phyloP scores from a whole-genome alignment of 1,140 invertebrate species.

The Drosophila sechellia region DNA sequence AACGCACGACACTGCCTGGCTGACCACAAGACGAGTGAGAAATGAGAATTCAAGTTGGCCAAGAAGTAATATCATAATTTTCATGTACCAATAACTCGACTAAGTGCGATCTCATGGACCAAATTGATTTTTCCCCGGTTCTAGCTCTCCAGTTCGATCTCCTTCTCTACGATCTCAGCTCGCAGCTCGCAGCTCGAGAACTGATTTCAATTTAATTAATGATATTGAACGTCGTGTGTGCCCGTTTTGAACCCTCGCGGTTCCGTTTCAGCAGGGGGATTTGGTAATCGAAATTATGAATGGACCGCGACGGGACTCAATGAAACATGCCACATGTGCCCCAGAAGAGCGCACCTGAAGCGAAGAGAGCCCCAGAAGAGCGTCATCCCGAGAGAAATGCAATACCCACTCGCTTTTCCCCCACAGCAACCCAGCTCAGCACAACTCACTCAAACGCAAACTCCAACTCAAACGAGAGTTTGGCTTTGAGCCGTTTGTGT shows the following conservation, averaged over 20 bases:
- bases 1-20: constrained; percentile 67
- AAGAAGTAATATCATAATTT: constrained; percentile 75
- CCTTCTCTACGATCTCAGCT: not conserved
- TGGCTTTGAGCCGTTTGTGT: constrained; percentile 60
- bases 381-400: constrained; percentile 26
- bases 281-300: constrained; percentile 80
- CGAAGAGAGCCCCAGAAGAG: constrained; percentile 36
- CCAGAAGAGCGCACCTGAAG: constrained; percentile 22
- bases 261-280: constrained; percentile 47
- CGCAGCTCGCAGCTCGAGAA: constrained; percentile 23
- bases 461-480: constrained; percentile 16
- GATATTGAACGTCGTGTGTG: constrained; percentile 69
- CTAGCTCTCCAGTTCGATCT: constrained; percentile 26
- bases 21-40: constrained; percentile 54
- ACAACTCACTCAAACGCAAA: constrained; percentile 28
- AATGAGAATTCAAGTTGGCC: constrained; percentile 19
- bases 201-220: constrained; percentile 80
- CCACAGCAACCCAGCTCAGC: too few relatives aligned
- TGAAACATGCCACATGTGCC: constrained; percentile 30
- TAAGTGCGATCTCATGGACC: constrained; percentile 72
- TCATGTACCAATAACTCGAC: constrained; percentile 78
- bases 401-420: constrained; percentile 27
- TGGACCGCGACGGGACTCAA: constrained; percentile 50
- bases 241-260: constrained; percentile 60
- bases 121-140: constrained; percentile 69